Conservation (phyloP, 1,140 invertebrate species). For the Drosophila auraria region DNA sequence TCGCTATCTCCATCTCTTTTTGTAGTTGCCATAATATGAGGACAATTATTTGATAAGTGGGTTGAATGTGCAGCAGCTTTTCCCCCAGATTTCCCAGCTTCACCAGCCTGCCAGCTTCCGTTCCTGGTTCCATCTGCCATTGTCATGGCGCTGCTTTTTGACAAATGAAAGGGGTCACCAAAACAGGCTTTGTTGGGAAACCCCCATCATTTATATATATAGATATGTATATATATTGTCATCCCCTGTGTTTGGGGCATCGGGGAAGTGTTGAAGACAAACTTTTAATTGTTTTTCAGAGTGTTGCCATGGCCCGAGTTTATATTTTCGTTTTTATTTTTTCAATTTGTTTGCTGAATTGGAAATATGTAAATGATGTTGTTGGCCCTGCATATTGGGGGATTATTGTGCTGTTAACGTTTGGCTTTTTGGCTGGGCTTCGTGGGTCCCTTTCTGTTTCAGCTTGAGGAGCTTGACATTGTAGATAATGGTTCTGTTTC, state of each 20-base stretch:
- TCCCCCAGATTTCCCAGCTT: background rate
- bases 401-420: conserved; percentile 46
- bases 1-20: conserved; percentile 41
- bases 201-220: conserved; percentile 22
- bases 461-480: conserved; percentile 5
- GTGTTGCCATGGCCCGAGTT: conserved; percentile 39
- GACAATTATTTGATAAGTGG: conserved; percentile 84
- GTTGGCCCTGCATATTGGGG: conserved; percentile 24
- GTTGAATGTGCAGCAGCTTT: conserved; percentile 55
- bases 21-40: conserved; percentile 73
- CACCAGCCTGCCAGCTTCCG: conserved; percentile 2
- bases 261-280: conserved; percentile 65
- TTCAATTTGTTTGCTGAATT: conserved; percentile 69
- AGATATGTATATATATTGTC: conserved; percentile 10
- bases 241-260: background rate
- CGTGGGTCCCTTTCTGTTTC: conserved; percentile 16
- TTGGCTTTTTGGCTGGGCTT: conserved; percentile 36
- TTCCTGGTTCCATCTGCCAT: conserved; percentile 40
- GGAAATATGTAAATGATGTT: conserved; percentile 78
- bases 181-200: conserved; percentile 37
- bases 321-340: conserved; percentile 44
- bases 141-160: conserved; percentile 56
- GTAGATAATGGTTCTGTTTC: conserved; percentile 22
- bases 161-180: conserved; percentile 69
- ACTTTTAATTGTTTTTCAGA: conserved; percentile 80